Conservation (phyloP, 2,888 invertebrate genomes). For the Brenthis ino region DNA sequence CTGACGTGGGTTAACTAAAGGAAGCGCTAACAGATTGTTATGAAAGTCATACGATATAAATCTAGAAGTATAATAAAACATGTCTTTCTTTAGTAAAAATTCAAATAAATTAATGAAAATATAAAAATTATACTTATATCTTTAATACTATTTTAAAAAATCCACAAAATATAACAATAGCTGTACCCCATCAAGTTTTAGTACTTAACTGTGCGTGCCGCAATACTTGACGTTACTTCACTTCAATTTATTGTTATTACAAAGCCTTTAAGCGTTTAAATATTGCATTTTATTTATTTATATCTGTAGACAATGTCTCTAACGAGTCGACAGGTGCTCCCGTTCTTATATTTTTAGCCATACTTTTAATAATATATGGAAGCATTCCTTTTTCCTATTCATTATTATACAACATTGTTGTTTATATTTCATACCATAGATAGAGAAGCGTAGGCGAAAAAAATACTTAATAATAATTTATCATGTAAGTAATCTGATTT, state of each 20-base stretch:
- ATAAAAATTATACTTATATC: too few species aligned
- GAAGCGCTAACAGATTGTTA: neutral
- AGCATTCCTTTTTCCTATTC: conserved; percentile 15
- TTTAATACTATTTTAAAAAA: too few species aligned
- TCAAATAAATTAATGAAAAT: too few species aligned
- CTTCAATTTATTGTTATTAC: conserved; percentile 21
- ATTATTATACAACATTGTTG: neutral
- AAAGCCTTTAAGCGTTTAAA: conserved; percentile 27
- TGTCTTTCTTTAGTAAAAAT: too few species aligned
- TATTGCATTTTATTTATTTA: conserved; percentile 28
- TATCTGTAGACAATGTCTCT: conserved; percentile 26
- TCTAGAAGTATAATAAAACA: conserved; percentile 15
- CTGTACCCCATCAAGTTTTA: too few species aligned
- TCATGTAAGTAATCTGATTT: too few species aligned
- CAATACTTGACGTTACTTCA: too few species aligned
- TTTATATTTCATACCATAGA: too few species aligned
- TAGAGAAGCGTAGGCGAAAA: too few species aligned
- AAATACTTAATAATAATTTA: too few species aligned
- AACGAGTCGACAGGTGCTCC: conserved; percentile 33
- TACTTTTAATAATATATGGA: conserved; percentile 22
- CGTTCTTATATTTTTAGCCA: conserved; percentile 20
- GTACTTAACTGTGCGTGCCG: too few species aligned
- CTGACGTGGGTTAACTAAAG: neutral
- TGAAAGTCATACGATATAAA: neutral
- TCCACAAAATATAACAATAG: too few species aligned